phyloP scores from a whole-genome alignment of 1,140 invertebrate species.

The Drosophila sp. region DNA sequence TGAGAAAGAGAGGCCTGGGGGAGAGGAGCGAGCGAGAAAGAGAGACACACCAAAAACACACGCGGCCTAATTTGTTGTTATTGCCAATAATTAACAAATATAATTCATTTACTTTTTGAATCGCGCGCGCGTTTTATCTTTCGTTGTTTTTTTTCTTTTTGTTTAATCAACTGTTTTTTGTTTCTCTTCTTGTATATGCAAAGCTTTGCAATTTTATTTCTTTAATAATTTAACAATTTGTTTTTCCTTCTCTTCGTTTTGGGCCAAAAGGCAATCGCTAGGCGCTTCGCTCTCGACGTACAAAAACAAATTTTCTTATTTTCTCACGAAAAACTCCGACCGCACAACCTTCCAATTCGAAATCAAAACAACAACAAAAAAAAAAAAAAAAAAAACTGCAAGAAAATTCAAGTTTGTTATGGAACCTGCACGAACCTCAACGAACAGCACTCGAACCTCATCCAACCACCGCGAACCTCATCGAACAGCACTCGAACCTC shows the following conservation, averaged over 20 bases:
- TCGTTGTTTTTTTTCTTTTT: background rate
- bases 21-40: conserved; percentile 4
- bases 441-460: too few relatives aligned
- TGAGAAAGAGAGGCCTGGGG: conserved; percentile 1
- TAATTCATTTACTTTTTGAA: background rate
- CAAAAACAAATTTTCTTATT: conserved; percentile 1
- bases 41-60: background rate
- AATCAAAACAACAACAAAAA: too few relatives aligned
- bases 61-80: conserved; percentile 1
- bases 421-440: too few relatives aligned
- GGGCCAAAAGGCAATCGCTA: conserved; percentile 2
- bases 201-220: background rate
- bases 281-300: conserved; percentile 8
- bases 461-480: too few relatives aligned
- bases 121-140: conserved; percentile 1
- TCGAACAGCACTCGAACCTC: too few relatives aligned
- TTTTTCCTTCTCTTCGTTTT: background rate
- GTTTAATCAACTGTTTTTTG: background rate
- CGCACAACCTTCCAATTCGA: too few relatives aligned
- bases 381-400: too few relatives aligned
- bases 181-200: background rate
- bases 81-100: conserved; percentile 10
- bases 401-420: too few relatives aligned
- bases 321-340: too few relatives aligned
- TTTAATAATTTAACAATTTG: background rate